Base-by-base conservation (phyloP, 2,113 vertebrate genomes). In the Phrynosoma blainvillii region DNA sequence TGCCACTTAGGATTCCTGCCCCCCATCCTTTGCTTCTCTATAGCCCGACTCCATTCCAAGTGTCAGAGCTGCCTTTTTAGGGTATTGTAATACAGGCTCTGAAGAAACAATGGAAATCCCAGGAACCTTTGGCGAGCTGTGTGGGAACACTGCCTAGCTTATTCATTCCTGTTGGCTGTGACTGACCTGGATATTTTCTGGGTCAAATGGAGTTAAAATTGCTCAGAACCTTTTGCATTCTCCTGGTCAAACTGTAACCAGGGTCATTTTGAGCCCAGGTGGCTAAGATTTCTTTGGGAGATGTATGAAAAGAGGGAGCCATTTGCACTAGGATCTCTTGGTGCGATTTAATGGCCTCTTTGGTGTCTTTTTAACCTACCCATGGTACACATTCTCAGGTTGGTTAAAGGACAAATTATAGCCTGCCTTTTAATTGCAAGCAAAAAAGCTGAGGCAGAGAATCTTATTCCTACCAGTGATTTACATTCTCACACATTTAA, bases 161-260 rank as follows among this genome's bases (percentile, higher is more conserved):
- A 30, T 85, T 76, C 73, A 30, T 77, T 47, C 84, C 32, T 47
- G 30, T n/a, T 77, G 73, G 73, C 74, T 85, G 84, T 30, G 36
- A 25, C 14, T 77, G 73, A 42, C 84, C 59, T 65, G 74, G 84
- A 85, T 85, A 77, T 82, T 68, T 84, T 85, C 56, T 85, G 74
- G 56, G 56, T 85, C 84, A 77, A 65, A 85, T 65, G 36, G 74
- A 66, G 74, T 85, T 85, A 77, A 85, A 62, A 77, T 32, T 30
- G 36, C 71, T 66, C 59, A 65, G 74, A 85, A n/a, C 25, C 59
- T 77, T 85, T 16, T 42, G 73, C 8, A 27, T 32, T n/a, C 56
- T 42, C 74, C 56, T 76, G 18, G 10, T 36, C 21, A 36, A 75
- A 18, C 6, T 11, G 13, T 42, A 40, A 65, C 36, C 36, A 42